Percentiles rank a stretch among this genome's conserved stretches.
These are phyloP conservation scores for Nerophis lumbriciformis DNA, from an alignment of 2,113 vertebrate genomes.

Conservation along the genomic window DNA sequence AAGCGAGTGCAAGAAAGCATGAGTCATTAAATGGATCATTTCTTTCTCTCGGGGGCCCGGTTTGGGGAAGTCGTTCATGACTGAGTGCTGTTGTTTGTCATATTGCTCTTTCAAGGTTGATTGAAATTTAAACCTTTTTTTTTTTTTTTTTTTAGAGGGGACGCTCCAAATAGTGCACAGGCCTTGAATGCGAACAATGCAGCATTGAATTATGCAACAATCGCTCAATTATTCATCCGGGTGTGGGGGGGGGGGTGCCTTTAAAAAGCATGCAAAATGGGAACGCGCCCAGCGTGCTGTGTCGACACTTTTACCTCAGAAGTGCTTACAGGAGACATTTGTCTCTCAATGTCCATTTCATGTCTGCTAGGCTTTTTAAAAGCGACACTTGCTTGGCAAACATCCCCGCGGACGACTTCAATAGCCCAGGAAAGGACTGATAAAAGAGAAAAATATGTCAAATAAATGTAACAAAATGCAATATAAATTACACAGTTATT, in stretches of 20 bases:
- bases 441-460: neutral
- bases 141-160: constrained; percentile 81
- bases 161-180: constrained; percentile 96
- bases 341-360: constrained; percentile 94
- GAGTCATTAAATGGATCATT: constrained; percentile 46
- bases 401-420: constrained; percentile 50
- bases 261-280: constrained; percentile 98
- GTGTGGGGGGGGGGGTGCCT: constrained; percentile 77
- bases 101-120: constrained; percentile 95
- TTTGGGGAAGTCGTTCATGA: constrained; percentile 66
- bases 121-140: constrained; percentile 98
- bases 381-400: constrained; percentile 76
- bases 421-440: neutral
- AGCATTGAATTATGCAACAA: constrained; percentile 99
- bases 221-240: constrained; percentile 99
- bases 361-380: constrained; percentile 80
- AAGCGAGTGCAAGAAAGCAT: constrained; percentile 6
- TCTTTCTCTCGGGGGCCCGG: constrained; percentile 34
- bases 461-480: no score
- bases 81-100: constrained; percentile 91
- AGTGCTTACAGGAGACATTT: constrained; percentile 97
- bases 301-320: constrained; percentile 99
- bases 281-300: constrained; percentile 87
- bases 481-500: no score
- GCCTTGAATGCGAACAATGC: constrained; percentile 99